phyloP scores from a whole-genome alignment of 2,888 invertebrate genomes.

The Drosophila anceps region DNA sequence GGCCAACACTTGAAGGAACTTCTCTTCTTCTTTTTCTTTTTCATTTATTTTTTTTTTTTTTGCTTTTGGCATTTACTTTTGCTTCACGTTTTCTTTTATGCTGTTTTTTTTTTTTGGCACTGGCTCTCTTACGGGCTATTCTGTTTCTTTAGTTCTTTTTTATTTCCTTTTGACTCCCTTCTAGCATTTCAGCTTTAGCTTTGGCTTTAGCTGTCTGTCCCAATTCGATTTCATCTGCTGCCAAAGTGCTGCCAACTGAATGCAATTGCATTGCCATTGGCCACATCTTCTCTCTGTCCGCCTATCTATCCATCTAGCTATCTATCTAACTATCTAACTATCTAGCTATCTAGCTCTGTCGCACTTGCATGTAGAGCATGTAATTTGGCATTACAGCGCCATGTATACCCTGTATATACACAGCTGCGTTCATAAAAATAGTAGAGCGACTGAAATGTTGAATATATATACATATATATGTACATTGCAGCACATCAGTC shows the following conservation, averaged over 20 bases:
- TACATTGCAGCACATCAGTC: too few species aligned
- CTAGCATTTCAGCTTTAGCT: slow-evolving; percentile 37
- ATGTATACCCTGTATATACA: not conserved
- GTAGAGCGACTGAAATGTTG: too few species aligned
- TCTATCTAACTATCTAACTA: not conserved
- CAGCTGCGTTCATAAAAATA: too few species aligned
- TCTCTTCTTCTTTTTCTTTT: not conserved
- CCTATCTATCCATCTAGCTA: not conserved
- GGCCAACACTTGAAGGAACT: slow-evolving; percentile 51
- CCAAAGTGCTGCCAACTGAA: slow-evolving; percentile 71
- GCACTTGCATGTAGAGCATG: not conserved
- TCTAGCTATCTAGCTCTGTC: not conserved
- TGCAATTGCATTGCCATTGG: slow-evolving; percentile 72
- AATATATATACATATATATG: too few species aligned
- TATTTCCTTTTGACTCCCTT: slow-evolving; percentile 36
- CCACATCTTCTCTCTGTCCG: slow-evolving; percentile 3
- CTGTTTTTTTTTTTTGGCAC: slow-evolving; percentile 20
- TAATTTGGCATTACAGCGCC: not conserved
- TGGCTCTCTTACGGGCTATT: slow-evolving; percentile 26
- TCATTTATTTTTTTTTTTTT: not conserved
- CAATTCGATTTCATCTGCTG: slow-evolving; percentile 74
- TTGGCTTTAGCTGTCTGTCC: slow-evolving; percentile 43
- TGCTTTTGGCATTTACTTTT: slow-evolving; percentile 16
- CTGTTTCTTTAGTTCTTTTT: slow-evolving; percentile 10
- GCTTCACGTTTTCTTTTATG: not conserved